phyloP scores from a whole-genome alignment of 2,888 invertebrate genomes.

The Bruchidius siliquastri region DNA sequence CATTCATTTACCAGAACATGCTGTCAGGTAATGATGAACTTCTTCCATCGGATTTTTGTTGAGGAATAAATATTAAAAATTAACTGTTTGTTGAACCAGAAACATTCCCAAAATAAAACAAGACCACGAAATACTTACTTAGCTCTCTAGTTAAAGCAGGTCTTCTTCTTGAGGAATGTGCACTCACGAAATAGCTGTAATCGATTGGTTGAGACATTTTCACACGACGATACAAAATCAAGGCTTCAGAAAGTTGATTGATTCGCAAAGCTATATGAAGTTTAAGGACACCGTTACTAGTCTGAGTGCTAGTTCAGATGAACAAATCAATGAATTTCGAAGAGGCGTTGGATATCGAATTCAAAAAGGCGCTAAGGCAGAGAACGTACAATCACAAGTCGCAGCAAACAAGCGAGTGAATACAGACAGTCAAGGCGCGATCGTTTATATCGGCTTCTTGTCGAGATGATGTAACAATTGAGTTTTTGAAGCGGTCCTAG shows the following conservation, averaged over 20 bases:
- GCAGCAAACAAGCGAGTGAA: not conserved
- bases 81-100: too few relatives aligned
- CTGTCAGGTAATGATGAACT: too few relatives aligned
- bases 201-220: slow-evolving; percentile 38
- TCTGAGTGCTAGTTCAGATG: too few relatives aligned
- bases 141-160: slow-evolving; percentile 52
- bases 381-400: not conserved
- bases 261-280: not conserved
- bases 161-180: slow-evolving; percentile 47
- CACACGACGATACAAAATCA: not conserved
- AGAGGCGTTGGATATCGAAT: not conserved
- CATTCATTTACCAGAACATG: too few relatives aligned
- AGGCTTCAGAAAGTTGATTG: not conserved
- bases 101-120: not conserved
- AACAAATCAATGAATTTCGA: not conserved
- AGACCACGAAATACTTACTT: slow-evolving; percentile 43
- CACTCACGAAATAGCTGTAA: slow-evolving; percentile 49
- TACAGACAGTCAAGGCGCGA: not conserved
- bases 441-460: not conserved
- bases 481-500: not conserved
- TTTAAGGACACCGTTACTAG: not conserved
- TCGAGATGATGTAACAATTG: not conserved
- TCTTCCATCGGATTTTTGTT: too few relatives aligned
- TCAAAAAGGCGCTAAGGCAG: not conserved
- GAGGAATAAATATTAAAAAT: too few relatives aligned